These are phyloP conservation scores for Hippoglossus hippoglossus DNA, from an alignment of 2,797 vertebrate genomes.

Conservation along the genomic window DNA sequence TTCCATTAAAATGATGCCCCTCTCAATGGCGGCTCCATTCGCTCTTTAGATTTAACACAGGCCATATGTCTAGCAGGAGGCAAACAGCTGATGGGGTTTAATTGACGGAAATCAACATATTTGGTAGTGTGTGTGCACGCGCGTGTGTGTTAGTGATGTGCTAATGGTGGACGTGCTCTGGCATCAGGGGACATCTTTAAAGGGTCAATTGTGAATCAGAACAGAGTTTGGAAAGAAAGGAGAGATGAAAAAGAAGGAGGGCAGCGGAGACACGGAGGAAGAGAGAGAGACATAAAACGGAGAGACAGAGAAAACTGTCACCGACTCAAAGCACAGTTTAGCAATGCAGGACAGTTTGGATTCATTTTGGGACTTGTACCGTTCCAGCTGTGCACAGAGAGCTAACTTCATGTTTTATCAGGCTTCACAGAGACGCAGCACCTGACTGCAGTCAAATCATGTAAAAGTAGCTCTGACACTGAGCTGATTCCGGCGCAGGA, in stretches of 20 bases:
- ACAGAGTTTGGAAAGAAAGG: constrained; percentile 55
- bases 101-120: constrained; percentile 90
- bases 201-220: constrained; percentile 74
- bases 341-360: constrained; percentile 34
- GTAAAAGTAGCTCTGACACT: constrained; percentile 61
- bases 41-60: constrained; percentile 85
- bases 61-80: constrained; percentile 89
- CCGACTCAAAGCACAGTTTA: constrained; percentile 28
- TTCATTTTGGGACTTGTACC: constrained; percentile 40
- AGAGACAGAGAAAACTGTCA: background rate
- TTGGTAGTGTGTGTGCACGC: constrained; percentile 62
- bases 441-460: constrained; percentile 52
- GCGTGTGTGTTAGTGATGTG: constrained; percentile 44
- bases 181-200: constrained; percentile 64
- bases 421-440: constrained; percentile 46
- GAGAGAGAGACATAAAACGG: too few relatives aligned
- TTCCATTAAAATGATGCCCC: constrained; percentile 86
- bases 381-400: constrained; percentile 45
- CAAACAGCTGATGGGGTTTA: constrained; percentile 88
- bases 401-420: constrained; percentile 68
- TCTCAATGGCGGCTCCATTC: constrained; percentile 77
- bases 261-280: background rate
- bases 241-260: constrained; percentile 28
- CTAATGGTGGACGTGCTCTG: constrained; percentile 58
- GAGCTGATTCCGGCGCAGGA: constrained; percentile 60